Evolutionary conservation across 2,797 vertebrate genomes (phyloP), one percentile per base, ranked within the genome.

Genomic region (Mormyrus proboscirostris): DNA sequence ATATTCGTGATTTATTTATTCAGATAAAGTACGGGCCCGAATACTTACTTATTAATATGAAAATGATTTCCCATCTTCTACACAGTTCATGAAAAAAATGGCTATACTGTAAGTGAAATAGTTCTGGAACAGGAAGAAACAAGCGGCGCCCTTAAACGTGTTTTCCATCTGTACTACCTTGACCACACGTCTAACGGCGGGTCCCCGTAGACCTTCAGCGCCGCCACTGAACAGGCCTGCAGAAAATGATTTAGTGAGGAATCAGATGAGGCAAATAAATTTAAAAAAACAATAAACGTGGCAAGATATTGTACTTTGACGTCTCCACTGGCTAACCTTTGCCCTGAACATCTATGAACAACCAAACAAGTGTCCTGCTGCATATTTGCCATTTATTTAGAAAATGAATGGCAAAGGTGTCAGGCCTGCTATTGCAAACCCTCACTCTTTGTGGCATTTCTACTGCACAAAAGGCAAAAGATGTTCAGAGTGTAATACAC

Each of bases 211-310:
- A 82, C 19, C 41, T 82, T 82, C 19, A n/a, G 38, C 2, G 8
- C 76, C 8, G 19, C 29, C 4, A 44, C 89, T 73, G 25, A 38
- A 89, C 51, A 49, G 47, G 29, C 53, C 65, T 79, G n/a, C 49
- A 87, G 50, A 87, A 33, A 59, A 65, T 16, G 3, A 86, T 86
- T 89, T 87, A 76, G 62, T 53, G 62, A 76, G 53, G 29, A 87
- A 65, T 76, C 50, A 33, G 33, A n/a, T 4, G 65, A 53, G 10
- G 50, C 49, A 41, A 73, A 57, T 57, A 55, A 87, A 87, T 22
- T 73, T 44, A 10, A 25, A 16, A 16, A 87, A 76, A 44, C 1
- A 79, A 87, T 50, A 89, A 55, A 62, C 51, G 0, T 47, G 25
- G 49, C 16, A 33, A 76, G 29, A 29, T 89, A 73, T 44, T 85